phyloP scores from a whole-genome alignment of 2,113 vertebrate genomes.

The Labeo rohita region DNA sequence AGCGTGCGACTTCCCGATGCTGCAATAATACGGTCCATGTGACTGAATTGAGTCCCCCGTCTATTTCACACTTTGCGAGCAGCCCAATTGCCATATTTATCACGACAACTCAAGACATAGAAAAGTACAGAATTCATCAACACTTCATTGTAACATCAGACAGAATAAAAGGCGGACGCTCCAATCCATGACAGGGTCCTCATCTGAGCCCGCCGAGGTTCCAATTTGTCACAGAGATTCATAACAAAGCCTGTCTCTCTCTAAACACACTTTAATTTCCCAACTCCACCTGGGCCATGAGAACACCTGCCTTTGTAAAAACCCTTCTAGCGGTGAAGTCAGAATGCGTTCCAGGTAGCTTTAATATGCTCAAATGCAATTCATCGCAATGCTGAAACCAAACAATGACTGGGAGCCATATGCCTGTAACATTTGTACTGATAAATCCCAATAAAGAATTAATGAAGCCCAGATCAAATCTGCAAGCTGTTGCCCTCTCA shows the following conservation, averaged over 20 bases:
- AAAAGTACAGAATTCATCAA: slow-evolving; percentile 52
- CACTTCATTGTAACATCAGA: slow-evolving; percentile 52
- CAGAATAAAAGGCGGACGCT: slow-evolving; percentile 45
- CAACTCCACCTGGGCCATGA: slow-evolving; percentile 48
- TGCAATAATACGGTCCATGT: slow-evolving; percentile 42
- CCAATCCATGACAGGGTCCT: slow-evolving; percentile 48
- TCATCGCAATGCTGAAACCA: slow-evolving; percentile 26
- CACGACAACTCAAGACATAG: slow-evolving; percentile 50
- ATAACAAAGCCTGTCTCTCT: slow-evolving; percentile 41
- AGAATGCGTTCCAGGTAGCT: slow-evolving; percentile 3
- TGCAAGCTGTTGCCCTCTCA: slow-evolving; percentile 51
- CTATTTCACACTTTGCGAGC: slow-evolving; percentile 59
- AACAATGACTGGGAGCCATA: slow-evolving; percentile 41
- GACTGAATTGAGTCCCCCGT: slow-evolving; percentile 47
- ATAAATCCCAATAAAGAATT: slow-evolving; percentile 55
- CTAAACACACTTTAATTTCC: slow-evolving; percentile 51
- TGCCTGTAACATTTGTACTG: slow-evolving; percentile 47
- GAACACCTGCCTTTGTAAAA: slow-evolving; percentile 32
- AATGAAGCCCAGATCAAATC: slow-evolving; percentile 51
- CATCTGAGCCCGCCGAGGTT: slow-evolving; percentile 35
- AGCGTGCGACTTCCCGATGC: slow-evolving; percentile 17
- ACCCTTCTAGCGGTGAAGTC: slow-evolving; percentile 35
- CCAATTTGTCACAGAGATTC: slow-evolving; percentile 57
- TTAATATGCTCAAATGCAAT: slow-evolving; percentile 39
- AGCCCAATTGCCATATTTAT: slow-evolving; percentile 58